Conservation (phyloP, 2,113 vertebrate genomes). For the Corythaixoides concolor region DNA sequence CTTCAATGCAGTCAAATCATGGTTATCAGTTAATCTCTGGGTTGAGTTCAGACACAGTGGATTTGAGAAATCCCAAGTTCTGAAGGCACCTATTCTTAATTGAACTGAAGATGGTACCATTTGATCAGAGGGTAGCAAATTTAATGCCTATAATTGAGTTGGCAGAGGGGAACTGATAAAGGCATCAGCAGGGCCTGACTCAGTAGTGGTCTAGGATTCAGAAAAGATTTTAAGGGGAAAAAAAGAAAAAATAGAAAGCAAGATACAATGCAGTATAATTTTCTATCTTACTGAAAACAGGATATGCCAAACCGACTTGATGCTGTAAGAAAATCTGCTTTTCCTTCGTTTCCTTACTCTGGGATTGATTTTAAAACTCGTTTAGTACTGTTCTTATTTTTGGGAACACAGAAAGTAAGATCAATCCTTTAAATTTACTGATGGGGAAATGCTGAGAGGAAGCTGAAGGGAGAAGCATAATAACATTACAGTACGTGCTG, state of each 20-base stretch:
- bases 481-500: neutral
- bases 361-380: neutral
- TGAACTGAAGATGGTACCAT: neutral
- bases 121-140: neutral
- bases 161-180: neutral
- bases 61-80: neutral
- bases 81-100: neutral
- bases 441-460: neutral
- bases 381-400: neutral
- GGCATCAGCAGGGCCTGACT: neutral
- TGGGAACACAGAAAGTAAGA: neutral
- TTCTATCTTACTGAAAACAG: neutral
- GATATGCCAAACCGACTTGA: neutral
- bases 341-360: neutral
- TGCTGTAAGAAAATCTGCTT: neutral
- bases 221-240: neutral
- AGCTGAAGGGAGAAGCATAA: neutral
- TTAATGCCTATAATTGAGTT: neutral
- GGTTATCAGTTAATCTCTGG: neutral
- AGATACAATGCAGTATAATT: neutral
- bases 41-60: neutral
- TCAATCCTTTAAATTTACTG: neutral
- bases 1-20: neutral
- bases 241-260: neutral
- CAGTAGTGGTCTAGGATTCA: neutral